These are phyloP conservation scores for Cladopsammia gracilis DNA, from an alignment of 64 coral and sea anemone species.

Conservation along the genomic window DNA sequence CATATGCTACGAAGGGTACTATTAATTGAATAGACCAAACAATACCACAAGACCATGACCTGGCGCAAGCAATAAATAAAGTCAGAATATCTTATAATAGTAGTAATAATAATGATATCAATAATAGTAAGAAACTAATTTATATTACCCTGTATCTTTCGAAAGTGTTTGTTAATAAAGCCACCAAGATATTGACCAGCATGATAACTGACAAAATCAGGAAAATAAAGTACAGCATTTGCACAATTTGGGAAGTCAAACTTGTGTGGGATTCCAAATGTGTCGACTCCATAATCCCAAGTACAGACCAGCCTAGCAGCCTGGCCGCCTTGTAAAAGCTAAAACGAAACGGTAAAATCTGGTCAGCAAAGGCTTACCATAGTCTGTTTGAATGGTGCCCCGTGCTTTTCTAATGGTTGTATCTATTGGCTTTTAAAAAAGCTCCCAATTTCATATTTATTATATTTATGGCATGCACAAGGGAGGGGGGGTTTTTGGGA, in stretches of 20 bases:
- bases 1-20: too few relatives aligned
- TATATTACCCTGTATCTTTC: constrained; percentile 13
- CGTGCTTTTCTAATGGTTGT: too few relatives aligned
- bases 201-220: constrained; percentile 52
- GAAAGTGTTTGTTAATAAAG: constrained; percentile 45
- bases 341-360: too few relatives aligned
- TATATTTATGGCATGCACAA: too few relatives aligned
- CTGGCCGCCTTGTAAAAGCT: not conserved
- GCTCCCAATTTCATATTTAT: too few relatives aligned
- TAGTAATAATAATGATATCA: not conserved
- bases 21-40: too few relatives aligned
- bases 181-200: constrained; percentile 56
- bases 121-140: not conserved
- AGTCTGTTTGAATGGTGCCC: too few relatives aligned
- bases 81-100: not conserved
- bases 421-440: too few relatives aligned
- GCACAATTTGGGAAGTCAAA: not conserved
- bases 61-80: too few relatives aligned
- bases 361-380: too few relatives aligned
- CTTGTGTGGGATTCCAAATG: not conserved
- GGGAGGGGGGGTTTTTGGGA: too few relatives aligned
- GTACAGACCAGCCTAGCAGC: constrained; percentile 26
- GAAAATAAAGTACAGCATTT: constrained; percentile 17
- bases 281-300: not conserved
- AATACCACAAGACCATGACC: too few relatives aligned